Conservation (phyloP, 2,888 invertebrate genomes). For the Chromoteleia sp. region DNA sequence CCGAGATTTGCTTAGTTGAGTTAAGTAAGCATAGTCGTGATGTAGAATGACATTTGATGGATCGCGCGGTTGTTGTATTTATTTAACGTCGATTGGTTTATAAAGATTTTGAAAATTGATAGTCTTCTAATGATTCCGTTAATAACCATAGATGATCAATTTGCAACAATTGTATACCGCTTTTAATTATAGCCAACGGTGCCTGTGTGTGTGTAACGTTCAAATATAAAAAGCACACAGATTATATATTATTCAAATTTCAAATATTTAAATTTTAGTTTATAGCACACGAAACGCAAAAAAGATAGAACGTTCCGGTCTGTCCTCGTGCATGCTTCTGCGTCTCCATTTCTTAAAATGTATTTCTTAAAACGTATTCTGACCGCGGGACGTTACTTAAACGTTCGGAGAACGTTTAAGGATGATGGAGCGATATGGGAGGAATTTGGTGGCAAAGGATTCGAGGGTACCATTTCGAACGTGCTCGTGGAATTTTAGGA, state of each 20-base stretch:
- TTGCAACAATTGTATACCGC: too few species aligned
- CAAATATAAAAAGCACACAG: too few species aligned
- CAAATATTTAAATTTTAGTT: too few species aligned
- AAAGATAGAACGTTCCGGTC: too few species aligned
- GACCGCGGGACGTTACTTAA: slow-evolving; percentile 38
- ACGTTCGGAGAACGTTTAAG: slow-evolving; percentile 48
- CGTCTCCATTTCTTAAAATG: slow-evolving; percentile 8
- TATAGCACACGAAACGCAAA: too few species aligned
- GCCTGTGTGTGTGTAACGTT: too few species aligned
- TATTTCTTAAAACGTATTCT: slow-evolving; percentile 22
- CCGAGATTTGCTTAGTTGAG: neutral
- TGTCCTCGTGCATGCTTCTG: neutral
- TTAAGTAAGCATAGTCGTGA: neutral
- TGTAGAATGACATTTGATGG: neutral
- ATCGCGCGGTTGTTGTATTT: neutral
- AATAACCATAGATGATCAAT: too few species aligned
- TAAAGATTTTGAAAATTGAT: neutral
- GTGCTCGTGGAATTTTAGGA: slow-evolving; percentile 46
- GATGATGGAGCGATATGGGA: slow-evolving; percentile 43
- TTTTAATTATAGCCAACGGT: too few species aligned
- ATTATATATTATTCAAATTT: too few species aligned
- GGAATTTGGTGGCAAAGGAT: slow-evolving; percentile 48
- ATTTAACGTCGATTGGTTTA: neutral
- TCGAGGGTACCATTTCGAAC: slow-evolving; percentile 54
- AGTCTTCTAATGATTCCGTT: neutral